Evolutionary conservation across 1,140 invertebrate genomes (phyloP), one percentile per base, ranked within the genome.

Genomic region (Steinernema khuongi): DNA sequence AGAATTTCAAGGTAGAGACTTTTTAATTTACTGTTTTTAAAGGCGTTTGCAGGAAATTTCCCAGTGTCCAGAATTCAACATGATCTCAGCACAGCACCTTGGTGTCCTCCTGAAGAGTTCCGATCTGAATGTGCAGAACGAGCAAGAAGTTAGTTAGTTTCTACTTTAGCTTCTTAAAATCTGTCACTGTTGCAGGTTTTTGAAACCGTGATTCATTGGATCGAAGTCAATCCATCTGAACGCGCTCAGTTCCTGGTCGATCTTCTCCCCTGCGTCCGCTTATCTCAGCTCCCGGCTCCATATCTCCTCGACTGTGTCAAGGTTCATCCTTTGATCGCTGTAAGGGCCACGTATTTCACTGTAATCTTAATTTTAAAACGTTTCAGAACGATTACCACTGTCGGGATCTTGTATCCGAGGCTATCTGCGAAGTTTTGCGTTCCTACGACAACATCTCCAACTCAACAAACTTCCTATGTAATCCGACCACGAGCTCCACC

Each of bases 21-120:
- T 7, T 4, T 2, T 17, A 22, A 22, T 50, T n/a, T 28, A 22
- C 26, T 18, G 19, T 74, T 44, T 50, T 77, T 19, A 31, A 19
- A 72, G 31, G 70, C 31, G 2, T 31, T 67, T 78, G 18, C 29
- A 70, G 36, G 78, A 75, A 2, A 74, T 78, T 33, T 70, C 68
- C 28, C 32, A 32, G 28, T 17, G 19, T 30, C 28, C 74, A 11
- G 77, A 78, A 4, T 78, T 78, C 36, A 41, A 26, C n/a, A 30
- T 50, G 1, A 78, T 78, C 60, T 70, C 77, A 0, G 74, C 77
- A 26, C 30, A 67, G 30, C 77, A 78, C 67, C 29, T 78, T 18
- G 44, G 36, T 29, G 74, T 69, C 68, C 73, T 78, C 19, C 43
- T 78, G 1, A 78, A 74, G 22, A 28, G 77, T 32, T 69, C 30